phyloP scores from a whole-genome alignment of 2,888 invertebrate species.

The Halocaridina rubra region DNA sequence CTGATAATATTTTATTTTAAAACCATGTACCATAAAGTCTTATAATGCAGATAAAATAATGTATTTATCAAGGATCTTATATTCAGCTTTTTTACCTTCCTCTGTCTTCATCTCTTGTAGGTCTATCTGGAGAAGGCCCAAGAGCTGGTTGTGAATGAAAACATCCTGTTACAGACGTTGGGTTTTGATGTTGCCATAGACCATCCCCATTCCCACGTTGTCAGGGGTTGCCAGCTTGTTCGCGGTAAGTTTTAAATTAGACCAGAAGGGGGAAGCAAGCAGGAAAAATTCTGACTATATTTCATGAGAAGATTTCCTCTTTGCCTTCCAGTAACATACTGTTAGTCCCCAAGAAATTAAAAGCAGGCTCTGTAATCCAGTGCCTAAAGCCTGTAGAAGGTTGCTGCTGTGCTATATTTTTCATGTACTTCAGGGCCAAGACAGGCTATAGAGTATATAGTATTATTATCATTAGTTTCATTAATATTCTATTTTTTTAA shows the following conservation, averaged over 20 bases:
- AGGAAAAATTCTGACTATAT: background rate
- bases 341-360: no score
- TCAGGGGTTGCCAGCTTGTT: conserved; percentile 94
- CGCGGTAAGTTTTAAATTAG: conserved; percentile 78
- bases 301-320: background rate
- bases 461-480: no score
- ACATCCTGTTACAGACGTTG: conserved; percentile 93
- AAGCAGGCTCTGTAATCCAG: no score
- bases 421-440: background rate
- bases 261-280: background rate
- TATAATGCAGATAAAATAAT: no score
- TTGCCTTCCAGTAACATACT: no score
- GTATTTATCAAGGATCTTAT: no score
- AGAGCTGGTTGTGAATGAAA: conserved; percentile 96
- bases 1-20: no score
- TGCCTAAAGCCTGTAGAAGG: no score
- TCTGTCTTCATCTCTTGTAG: conserved; percentile 40
- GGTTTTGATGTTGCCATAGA: conserved; percentile 98
- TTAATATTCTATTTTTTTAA: no score
- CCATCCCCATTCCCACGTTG: conserved; percentile 97
- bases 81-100: no score
- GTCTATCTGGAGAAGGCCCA: conserved; percentile 78
- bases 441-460: background rate
- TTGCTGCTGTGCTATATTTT: background rate
- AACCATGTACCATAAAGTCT: no score